A percentile compares a stretch with the other conserved stretches of the same genome.
Conservation (phyloP, 2,888 invertebrate species). For the Aphodius sticticus region DNA sequence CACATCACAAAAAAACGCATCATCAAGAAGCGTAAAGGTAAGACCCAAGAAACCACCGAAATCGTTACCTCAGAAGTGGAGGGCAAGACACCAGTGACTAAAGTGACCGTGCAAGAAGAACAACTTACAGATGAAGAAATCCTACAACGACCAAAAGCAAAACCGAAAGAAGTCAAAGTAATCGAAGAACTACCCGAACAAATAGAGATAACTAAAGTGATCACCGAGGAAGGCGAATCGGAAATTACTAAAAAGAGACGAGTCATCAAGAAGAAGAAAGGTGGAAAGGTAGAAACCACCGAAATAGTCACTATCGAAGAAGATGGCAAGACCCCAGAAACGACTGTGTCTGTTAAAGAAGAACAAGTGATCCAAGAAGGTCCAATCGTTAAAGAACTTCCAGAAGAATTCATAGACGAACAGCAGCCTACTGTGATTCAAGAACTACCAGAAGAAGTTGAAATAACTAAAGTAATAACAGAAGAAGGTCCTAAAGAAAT, state of each 20-base stretch:
- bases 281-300: constrained; percentile 55
- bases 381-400: constrained; percentile 43
- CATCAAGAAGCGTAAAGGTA: constrained; percentile 55
- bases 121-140: constrained; percentile 43
- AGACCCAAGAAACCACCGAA: constrained; percentile 54
- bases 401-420: constrained; percentile 45
- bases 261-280: constrained; percentile 56
- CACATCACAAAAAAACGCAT: constrained; percentile 53
- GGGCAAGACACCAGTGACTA: constrained; percentile 48
- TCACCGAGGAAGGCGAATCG: constrained; percentile 43
- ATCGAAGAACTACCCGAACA: constrained; percentile 48
- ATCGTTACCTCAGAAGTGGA: constrained; percentile 52
- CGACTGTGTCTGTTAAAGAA: constrained; percentile 46
- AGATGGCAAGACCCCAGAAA: constrained; percentile 44
- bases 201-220: constrained; percentile 41
- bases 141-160: constrained; percentile 38
- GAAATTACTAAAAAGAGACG: constrained; percentile 56
- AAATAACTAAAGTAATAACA: too few relatives aligned
- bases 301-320: constrained; percentile 54
- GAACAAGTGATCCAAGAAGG: constrained; percentile 39
- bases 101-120: constrained; percentile 49
- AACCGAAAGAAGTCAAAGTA: constrained; percentile 37
- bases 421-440: constrained; percentile 38
- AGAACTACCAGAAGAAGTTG: too few relatives aligned
- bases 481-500: too few relatives aligned